Conservation (phyloP, 2,888 invertebrate species). For the Pyrrhia umbra region DNA sequence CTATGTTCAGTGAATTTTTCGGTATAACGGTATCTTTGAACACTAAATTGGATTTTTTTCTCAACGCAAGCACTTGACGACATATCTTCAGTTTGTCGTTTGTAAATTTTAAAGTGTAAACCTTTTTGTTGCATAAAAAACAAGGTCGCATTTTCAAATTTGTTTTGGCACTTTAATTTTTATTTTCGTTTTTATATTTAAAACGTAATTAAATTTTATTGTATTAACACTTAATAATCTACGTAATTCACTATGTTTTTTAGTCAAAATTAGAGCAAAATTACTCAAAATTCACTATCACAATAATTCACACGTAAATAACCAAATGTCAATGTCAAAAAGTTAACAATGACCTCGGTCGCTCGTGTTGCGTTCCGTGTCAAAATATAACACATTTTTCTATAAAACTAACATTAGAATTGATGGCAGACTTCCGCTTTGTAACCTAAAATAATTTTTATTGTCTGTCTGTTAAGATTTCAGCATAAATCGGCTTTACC, state of each 20-base stretch:
- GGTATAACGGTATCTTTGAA: background rate
- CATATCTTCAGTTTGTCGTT: background rate
- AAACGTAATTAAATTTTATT: background rate
- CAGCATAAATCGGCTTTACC: too few relatives aligned
- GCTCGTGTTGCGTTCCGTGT: background rate
- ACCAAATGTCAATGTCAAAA: background rate
- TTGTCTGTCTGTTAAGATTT: too few relatives aligned
- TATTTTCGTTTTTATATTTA: background rate
- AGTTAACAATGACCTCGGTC: background rate
- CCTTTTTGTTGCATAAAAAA: background rate
- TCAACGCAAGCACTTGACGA: background rate
- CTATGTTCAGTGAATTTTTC: background rate
- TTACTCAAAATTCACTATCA: background rate
- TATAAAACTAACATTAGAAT: background rate
- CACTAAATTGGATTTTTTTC: background rate
- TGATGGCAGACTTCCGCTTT: background rate
- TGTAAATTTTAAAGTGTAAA: background rate
- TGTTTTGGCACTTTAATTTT: background rate
- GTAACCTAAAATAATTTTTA: too few relatives aligned
- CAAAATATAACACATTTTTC: background rate
- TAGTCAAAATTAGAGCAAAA: background rate
- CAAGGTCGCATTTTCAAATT: background rate
- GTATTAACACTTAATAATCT: background rate
- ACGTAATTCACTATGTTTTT: background rate
- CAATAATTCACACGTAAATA: background rate